Percentiles rank a stretch among this genome's conserved stretches.
phyloP scores from a whole-genome alignment of 2,113 vertebrate species.

The Phaethornis superciliosus region DNA sequence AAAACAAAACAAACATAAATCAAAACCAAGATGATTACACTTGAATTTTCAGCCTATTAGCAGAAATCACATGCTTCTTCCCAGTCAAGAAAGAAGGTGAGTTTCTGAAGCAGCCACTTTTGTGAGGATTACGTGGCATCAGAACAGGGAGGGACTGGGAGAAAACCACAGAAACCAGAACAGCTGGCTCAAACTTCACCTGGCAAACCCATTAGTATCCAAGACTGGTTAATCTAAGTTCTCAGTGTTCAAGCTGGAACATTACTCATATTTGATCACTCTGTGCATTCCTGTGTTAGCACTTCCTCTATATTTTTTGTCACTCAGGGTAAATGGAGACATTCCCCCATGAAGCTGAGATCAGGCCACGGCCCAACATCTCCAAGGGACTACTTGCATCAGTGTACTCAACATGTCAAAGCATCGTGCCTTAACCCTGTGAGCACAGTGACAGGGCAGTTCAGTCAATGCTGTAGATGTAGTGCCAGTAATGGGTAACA shows the following conservation, averaged over 20 bases:
- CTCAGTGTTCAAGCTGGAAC: background rate
- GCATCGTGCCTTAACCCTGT: background rate
- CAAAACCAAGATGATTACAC: background rate
- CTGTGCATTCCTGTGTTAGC: background rate
- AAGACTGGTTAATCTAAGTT: background rate
- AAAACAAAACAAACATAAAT: background rate
- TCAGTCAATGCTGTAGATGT: background rate
- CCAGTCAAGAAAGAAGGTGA: background rate
- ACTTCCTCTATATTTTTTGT: background rate
- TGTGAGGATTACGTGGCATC: background rate
- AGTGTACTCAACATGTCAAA: background rate
- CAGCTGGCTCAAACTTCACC: background rate
- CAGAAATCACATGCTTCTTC: background rate
- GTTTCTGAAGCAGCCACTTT: background rate
- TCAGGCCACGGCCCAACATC: background rate
- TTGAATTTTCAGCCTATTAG: background rate
- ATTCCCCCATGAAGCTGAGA: accelerated
- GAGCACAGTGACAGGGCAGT: background rate
- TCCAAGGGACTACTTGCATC: background rate
- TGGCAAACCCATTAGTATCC: background rate
- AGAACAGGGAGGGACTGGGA: background rate
- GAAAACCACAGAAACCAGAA: background rate
- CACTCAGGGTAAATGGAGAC: background rate
- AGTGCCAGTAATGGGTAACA: background rate
- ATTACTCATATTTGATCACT: accelerated